Evolutionary conservation across 2,888 invertebrate species (phyloP), one percentile per base, ranked within the genome.

Genomic region (Campoletis raptor): DNA sequence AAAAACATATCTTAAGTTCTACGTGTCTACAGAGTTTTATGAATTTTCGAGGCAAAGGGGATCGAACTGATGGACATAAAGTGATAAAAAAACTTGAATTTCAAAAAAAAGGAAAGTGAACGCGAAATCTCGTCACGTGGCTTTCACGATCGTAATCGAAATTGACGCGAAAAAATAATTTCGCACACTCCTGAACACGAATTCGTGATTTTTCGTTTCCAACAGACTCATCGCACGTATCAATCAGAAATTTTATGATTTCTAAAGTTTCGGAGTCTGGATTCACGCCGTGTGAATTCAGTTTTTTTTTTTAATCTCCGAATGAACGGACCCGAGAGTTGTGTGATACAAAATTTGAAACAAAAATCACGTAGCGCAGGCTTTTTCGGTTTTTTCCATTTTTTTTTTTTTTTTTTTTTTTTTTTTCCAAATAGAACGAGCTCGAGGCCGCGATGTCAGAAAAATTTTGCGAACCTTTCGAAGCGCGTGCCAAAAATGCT

Each of bases 241-340:
- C 73, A 91, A 92, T 90, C 91, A 90, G 91, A 88, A 85, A 87
- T 85, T 89, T 87, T 90, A 91, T 90, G 89, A 91, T 90, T 91
- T 91, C 91, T 92, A 92, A 89, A 92, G 91, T 91, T 93, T 92
- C 90, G 92, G 90, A 87, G 93, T 42, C 92, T 92, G 92, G 92
- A 91, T 92, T 92, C 92, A 91, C 91, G 91, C 8, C 5, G 90
- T 89, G 88, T 86, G 91, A 91, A 91, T 93, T 91, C 91, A 91
- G 89, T 91, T 93, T 93, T 93, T 91, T 89, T 89, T 76, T 81
- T 74, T 80, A 78, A 48, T 66, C 77, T 85, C 80, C 78, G 83
- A 88, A 78, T 83, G 12, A 15, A 52, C 52, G 54, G 10, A 73
- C 81, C 85, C 84, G 84, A 72, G 21, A 61, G 8, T 12, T 36